phyloP scores from a whole-genome alignment of 2,888 invertebrate genomes.

The Eupithecia dodoneata region DNA sequence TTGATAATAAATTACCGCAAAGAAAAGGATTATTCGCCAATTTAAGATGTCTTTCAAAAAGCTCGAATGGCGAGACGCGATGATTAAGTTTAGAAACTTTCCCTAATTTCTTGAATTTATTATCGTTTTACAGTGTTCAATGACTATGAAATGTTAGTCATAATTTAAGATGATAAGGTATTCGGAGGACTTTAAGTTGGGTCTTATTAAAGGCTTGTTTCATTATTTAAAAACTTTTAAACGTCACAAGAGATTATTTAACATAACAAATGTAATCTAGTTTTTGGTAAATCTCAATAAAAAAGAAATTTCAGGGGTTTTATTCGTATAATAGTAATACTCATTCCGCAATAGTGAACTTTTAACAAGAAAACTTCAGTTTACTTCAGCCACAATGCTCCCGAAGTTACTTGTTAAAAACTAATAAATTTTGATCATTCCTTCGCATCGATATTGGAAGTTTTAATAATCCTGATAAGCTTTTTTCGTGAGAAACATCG shows the following conservation, averaged over 20 bases:
- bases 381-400: conserved; percentile 76
- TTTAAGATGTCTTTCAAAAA: conserved; percentile 60
- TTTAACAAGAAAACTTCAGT: conserved; percentile 83
- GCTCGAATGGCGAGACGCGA: conserved; percentile 52
- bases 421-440: conserved; percentile 75
- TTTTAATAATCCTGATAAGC: neutral
- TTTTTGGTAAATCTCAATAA: conserved; percentile 62
- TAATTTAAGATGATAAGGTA: conserved; percentile 27
- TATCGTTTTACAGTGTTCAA: conserved; percentile 49
- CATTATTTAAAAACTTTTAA: neutral
- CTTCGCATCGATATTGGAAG: conserved; percentile 58
- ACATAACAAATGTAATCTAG: conserved; percentile 39
- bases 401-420: conserved; percentile 70
- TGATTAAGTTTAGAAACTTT: conserved; percentile 60
- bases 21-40: conserved; percentile 61
- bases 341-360: conserved; percentile 80
- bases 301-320: conserved; percentile 79
- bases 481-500: neutral
- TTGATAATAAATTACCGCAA: conserved; percentile 59
- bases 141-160: conserved; percentile 48
- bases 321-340: conserved; percentile 58
- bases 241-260: neutral
- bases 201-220: neutral
- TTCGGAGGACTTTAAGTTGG: neutral
- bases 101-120: conserved; percentile 58